A percentile compares a stretch with the other conserved stretches of the same genome.
phyloP scores from a whole-genome alignment of 2,797 vertebrate species.

The Chelon labrosus region DNA sequence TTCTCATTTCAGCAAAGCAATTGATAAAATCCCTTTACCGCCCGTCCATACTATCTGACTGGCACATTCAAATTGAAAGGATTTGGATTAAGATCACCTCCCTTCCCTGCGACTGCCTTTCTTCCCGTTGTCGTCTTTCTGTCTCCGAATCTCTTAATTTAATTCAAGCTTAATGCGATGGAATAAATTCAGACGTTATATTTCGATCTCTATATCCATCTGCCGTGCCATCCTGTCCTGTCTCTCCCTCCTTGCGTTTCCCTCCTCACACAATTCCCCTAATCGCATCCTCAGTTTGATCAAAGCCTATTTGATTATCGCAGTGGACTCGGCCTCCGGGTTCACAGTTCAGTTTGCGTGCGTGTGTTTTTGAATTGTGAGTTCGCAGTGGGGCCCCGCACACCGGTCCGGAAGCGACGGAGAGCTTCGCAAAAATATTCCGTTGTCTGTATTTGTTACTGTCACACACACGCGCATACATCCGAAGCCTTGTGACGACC shows the following conservation, averaged over 20 bases:
- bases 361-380: not conserved
- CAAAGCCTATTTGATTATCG: slow-evolving; percentile 9
- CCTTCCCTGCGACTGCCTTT: not conserved
- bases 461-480: slow-evolving; percentile 17
- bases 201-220: slow-evolving; percentile 1
- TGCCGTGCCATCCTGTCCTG: not conserved
- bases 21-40: not conserved
- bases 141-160: slow-evolving; percentile 12
- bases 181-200: slow-evolving; percentile 17
- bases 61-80: slow-evolving; percentile 28
- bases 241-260: not conserved
- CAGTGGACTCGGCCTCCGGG: not conserved
- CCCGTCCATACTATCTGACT: not conserved
- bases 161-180: not conserved
- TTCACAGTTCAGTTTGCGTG: not conserved
- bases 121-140: not conserved
- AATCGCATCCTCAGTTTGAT: slow-evolving; percentile 13
- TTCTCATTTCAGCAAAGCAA: slow-evolving; percentile 7
- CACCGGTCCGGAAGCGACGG: not conserved
- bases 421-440: slow-evolving; percentile 5
- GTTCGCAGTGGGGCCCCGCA: slow-evolving; percentile 1
- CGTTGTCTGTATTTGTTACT: slow-evolving; percentile 32
- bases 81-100: slow-evolving; percentile 33
- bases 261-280: not conserved
- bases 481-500: slow-evolving; percentile 47